phyloP scores from a whole-genome alignment of 2,113 vertebrate genomes.

The Origma solitaria region DNA sequence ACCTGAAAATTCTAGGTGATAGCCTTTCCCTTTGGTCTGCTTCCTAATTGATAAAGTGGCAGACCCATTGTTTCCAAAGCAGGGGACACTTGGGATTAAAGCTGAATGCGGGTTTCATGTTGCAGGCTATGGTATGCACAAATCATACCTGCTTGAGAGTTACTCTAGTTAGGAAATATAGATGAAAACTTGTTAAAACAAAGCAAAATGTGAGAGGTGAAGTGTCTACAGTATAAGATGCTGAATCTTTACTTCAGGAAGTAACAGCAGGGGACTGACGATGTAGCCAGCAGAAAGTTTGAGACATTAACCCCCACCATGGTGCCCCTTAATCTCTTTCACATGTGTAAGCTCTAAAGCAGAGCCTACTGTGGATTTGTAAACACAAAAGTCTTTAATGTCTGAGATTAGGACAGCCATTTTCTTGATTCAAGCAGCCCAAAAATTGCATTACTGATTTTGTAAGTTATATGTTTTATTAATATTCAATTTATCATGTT shows the following conservation, averaged over 20 bases:
- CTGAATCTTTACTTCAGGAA: not conserved
- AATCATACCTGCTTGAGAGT: not conserved
- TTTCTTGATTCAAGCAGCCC: not conserved
- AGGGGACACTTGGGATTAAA: not conserved
- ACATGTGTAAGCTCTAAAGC: conserved; percentile 26
- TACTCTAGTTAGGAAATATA: not conserved
- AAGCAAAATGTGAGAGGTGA: not conserved
- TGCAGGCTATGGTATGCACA: not conserved
- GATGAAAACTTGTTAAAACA: not conserved
- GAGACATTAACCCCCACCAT: not conserved
- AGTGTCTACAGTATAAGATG: not conserved
- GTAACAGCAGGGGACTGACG: not conserved
- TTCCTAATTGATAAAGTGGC: not conserved
- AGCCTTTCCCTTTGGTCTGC: not conserved
- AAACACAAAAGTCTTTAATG: not conserved
- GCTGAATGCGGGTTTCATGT: not conserved
- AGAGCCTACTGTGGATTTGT: not conserved
- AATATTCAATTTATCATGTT: not conserved
- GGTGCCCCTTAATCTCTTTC: conserved; percentile 59
- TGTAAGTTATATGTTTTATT: not conserved
- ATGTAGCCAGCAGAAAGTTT: not conserved
- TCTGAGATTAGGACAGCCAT: not conserved
- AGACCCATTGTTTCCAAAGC: not conserved
- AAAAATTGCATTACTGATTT: not conserved
- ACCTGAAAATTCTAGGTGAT: not conserved